Base-by-base conservation (phyloP, 1,140 invertebrate genomes). In the Diorhabda elongata region DNA sequence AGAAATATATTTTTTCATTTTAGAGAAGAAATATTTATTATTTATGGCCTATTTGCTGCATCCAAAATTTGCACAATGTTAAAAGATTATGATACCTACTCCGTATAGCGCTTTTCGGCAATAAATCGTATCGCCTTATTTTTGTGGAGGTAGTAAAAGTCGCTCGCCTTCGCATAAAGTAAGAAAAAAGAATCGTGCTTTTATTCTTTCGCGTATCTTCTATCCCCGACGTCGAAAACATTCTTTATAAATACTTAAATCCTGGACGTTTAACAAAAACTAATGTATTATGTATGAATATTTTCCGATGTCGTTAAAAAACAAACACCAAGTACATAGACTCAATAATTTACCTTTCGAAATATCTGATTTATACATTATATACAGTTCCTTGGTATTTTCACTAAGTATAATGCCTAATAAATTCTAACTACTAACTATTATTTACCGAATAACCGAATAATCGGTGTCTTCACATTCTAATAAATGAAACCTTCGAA, bases 91-190 rank as follows among this genome's bases (percentile, higher is more conserved):
- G 45, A 52, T 52, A 5, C 45, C 8, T 52, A 52, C 47, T 52
- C 2, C n/a, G 2, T 52, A 6, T 52, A 8, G 47, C 47, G 47
- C 47, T n/a, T 3, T 52, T 52, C 47, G n/a, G 47, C 47, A 52
- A n/a, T 52, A 52, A 52, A 52, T 52, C 47, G 47, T 52, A n/a
- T 52, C n/a, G 47, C 47, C 47, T 52, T 52, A 52, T 52, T 52
- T 52, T 52, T 52, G 47, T 8, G n/a, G 6, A 8, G 47, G 47
- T n/a, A 52, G 6, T 52, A 52, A 52, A 52, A 52, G 47, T 52
- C n/a, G 47, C n/a, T 52, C 47, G 2, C 47, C 47, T 52, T n/a
- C 6, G 47, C n/a, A n/a, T 52, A 52, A 52, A 52, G n/a, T 8
- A 52, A n/a, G 4, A 52, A 4, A 52, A 52, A 52, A 52, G 4